These are phyloP conservation scores for Tetramorium alpestre DNA, from an alignment of 1,140 invertebrate genomes.

Conservation along the genomic window DNA sequence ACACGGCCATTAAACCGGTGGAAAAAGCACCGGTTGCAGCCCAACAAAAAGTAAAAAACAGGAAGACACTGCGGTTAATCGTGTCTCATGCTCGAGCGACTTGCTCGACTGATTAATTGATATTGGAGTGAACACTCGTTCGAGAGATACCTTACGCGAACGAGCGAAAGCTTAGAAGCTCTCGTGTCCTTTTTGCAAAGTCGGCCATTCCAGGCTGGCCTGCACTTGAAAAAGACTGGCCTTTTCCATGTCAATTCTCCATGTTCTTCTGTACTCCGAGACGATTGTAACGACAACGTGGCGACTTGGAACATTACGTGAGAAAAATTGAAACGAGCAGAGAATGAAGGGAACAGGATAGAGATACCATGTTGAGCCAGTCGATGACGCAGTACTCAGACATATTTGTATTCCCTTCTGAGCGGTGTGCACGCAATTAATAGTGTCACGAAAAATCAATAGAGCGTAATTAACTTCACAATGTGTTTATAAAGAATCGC, in stretches of 20 bases:
- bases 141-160: constrained; percentile 19
- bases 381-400: not conserved
- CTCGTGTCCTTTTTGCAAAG: constrained; percentile 8
- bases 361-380: not conserved
- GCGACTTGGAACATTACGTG: not conserved
- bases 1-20: constrained; percentile 32
- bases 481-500: not conserved
- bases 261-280: not conserved
- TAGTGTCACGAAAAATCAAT: not conserved
- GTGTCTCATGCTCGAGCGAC: constrained; percentile 32
- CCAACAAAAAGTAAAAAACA: constrained; percentile 30
- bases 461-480: not conserved
- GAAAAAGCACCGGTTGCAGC: not conserved
- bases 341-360: not conserved
- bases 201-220: not conserved
- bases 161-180: not conserved
- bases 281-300: constrained; percentile 7
- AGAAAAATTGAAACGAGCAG: not conserved
- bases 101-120: constrained; percentile 45
- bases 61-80: constrained; percentile 35
- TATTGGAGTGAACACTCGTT: constrained; percentile 24
- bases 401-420: not conserved
- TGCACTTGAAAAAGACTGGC: not conserved
- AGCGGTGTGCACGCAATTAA: not conserved
- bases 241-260: constrained; percentile 4